Evolutionary conservation across 2,888 invertebrate genomes (phyloP), one percentile per base, ranked within the genome.

Genomic region (Cacoxenus indagator): DNA sequence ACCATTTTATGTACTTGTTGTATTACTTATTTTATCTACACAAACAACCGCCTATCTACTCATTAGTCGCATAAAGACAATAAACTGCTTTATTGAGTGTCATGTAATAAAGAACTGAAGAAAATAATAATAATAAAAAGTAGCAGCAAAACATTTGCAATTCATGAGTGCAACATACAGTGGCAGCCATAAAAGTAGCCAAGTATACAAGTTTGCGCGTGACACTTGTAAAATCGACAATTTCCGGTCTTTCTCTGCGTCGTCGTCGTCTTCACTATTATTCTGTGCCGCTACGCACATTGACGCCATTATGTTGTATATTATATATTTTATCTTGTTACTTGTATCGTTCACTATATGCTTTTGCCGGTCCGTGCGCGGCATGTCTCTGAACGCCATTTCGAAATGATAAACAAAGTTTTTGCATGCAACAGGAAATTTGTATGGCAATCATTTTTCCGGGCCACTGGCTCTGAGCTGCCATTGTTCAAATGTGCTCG

Each of bases 401-500:
- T 37, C 1, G 45, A 45, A 62, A 45, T 62, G 61, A 62, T 45
- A 62, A 45, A 62, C 26, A 62, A 45, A 62, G 61, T 62, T 62
- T 62, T 24, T 14, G 24, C 61, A 62, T 62, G 61, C 61, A 62
- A 62, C 61, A 61, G 61, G 61, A 61, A 61, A 61, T 61, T 61
- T 43, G 61, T 61, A 43, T 37, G 61, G 48, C 8, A 37, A 37
- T 14, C 29, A n/a, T 48, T 48, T 19, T 48, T 48, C n/a, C n/a
- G 6, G 3, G 48, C 1, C 11, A 43, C 11, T 43, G 45, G 14
- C n/a, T 2, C n/a, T 51, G 51, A 3, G 19, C 19, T 51, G 17
- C 51, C 51, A 22, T 11, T 51, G 17, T 48, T 19, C 48, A 48
- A 17, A 17, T 48, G 14, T 19, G 51, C 5, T 9, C 31, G 37